Evolutionary conservation across 2,888 invertebrate genomes (phyloP).

Genomic region (Merodon equestris): DNA sequence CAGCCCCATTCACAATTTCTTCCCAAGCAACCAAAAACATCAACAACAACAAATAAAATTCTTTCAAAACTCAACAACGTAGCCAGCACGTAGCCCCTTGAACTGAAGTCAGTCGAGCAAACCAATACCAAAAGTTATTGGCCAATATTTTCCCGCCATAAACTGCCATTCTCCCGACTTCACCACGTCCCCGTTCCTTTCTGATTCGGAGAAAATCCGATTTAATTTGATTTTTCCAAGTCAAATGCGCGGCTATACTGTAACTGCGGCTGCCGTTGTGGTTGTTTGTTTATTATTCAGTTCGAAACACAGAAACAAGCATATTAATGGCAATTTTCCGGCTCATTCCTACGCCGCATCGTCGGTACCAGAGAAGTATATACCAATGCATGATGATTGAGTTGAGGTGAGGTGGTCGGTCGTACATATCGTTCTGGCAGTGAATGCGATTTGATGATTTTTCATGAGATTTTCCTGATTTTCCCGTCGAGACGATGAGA

Average conservation of each 20-base stretch:
- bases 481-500: constrained; percentile 29
- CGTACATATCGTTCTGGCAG: no score
- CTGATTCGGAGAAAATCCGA: constrained; percentile 29
- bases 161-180: constrained; percentile 33
- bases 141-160: constrained; percentile 66
- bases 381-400: no score
- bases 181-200: not conserved
- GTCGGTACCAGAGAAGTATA: no score
- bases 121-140: constrained; percentile 51
- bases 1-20: constrained; percentile 12
- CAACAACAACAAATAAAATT: constrained; percentile 49
- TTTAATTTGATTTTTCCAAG: constrained; percentile 63
- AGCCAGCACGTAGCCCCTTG: no score
- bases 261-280: constrained; percentile 42
- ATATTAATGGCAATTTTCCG: constrained; percentile 66
- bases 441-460: constrained; percentile 48
- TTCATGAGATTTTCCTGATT: constrained; percentile 47
- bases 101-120: constrained; percentile 45
- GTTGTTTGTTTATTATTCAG: constrained; percentile 68
- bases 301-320: constrained; percentile 62
- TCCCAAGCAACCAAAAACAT: constrained; percentile 11
- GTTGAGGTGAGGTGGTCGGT: no score
- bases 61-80: constrained; percentile 11
- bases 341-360: constrained; percentile 20
- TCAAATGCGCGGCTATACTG: constrained; percentile 20